Conservation (phyloP, 23 tunicate species). For the Pegea sp. region DNA sequence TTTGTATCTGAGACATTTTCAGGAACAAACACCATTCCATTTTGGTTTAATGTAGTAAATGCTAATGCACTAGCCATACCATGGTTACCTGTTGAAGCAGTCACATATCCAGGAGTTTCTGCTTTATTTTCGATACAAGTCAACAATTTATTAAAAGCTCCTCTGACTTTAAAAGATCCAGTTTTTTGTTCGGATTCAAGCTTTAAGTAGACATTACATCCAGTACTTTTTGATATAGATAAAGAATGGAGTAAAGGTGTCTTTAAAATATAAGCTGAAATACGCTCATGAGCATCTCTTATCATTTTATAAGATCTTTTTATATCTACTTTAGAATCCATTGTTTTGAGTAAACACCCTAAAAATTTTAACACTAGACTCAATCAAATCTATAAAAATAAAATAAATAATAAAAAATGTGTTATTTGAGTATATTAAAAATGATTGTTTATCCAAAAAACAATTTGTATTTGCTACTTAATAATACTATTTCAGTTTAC, state of each 20-base stretch:
- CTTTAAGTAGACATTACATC: constrained; percentile 26
- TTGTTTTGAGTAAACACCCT: too few relatives aligned
- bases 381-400: too few relatives aligned
- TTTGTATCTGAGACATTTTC: constrained; percentile 27
- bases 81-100: constrained; percentile 89
- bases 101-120: constrained; percentile 3
- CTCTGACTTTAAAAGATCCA: constrained; percentile 73
- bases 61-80: constrained; percentile 59
- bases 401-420: too few relatives aligned
- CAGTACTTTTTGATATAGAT: constrained; percentile 6
- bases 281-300: constrained; percentile 11
- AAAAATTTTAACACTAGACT: too few relatives aligned
- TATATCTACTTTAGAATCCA: too few relatives aligned
- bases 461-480: too few relatives aligned
- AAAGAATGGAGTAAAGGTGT: constrained; percentile 31
- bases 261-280: constrained; percentile 9
- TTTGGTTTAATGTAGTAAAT: constrained; percentile 9
- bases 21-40: constrained; percentile 49
- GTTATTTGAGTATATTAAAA: too few relatives aligned
- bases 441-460: too few relatives aligned
- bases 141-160: constrained; percentile 54
- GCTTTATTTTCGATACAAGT: not conserved
- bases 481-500: too few relatives aligned
- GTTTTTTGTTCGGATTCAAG: constrained; percentile 63
- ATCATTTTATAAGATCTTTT: not conserved